Conservation (phyloP, 23 tunicate species). For the Clavelina lepadiformis region DNA sequence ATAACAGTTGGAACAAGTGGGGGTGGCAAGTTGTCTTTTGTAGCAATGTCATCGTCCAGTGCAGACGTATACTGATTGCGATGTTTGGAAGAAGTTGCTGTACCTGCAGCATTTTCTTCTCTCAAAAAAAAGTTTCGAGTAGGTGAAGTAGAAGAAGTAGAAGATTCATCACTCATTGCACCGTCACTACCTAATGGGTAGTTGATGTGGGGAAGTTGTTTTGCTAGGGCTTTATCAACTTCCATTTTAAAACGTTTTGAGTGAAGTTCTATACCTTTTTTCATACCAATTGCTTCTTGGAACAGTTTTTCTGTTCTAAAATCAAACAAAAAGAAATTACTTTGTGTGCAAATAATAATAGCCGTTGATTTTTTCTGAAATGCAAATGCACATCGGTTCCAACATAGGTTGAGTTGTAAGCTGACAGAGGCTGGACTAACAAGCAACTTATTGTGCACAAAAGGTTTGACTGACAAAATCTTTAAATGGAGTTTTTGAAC, state of each 20-base stretch:
- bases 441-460: too few relatives aligned
- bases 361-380: too few relatives aligned
- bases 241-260: constrained; percentile 22
- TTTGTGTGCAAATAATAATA: too few relatives aligned
- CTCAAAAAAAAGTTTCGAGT: background rate
- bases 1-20: constrained; percentile 43
- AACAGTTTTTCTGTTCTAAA: constrained; percentile 45
- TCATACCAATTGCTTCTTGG: constrained; percentile 44
- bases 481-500: too few relatives aligned
- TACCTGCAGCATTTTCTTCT: background rate
- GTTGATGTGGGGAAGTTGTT: background rate
- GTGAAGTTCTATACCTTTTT: constrained; percentile 37
- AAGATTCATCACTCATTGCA: background rate
- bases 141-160: background rate
- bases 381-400: too few relatives aligned
- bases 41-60: constrained; percentile 32
- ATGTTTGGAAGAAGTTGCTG: background rate
- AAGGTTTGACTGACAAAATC: too few relatives aligned
- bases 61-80: constrained; percentile 14
- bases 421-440: too few relatives aligned
- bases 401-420: too few relatives aligned
- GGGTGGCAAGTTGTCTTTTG: constrained; percentile 27
- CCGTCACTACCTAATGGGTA: background rate
- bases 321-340: too few relatives aligned
- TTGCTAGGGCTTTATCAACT: constrained; percentile 16